phyloP scores from a whole-genome alignment of 2,113 vertebrate genomes.

The Condylura cristata region DNA sequence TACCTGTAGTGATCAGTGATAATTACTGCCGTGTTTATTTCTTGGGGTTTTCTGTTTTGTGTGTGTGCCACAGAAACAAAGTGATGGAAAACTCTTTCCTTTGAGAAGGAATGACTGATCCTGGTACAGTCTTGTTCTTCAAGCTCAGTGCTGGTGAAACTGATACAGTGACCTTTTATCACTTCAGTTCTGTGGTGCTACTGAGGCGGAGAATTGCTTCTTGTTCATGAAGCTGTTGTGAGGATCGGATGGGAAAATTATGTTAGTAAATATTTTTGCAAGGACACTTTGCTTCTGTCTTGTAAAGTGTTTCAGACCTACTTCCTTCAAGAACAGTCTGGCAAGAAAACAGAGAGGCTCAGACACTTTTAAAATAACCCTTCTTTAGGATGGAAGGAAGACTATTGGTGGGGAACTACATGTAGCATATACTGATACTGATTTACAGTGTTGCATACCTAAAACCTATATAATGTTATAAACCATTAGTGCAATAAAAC shows the following conservation, averaged over 20 bases:
- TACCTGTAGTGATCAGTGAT: conserved; percentile 1
- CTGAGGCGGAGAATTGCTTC: not conserved
- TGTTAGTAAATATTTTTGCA: conserved; percentile 13
- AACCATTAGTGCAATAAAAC: too few relatives aligned
- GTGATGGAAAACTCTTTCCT: not conserved
- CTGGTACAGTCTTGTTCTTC: conserved; percentile 3
- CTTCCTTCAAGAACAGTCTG: not conserved
- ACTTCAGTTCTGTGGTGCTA: conserved; percentile 8
- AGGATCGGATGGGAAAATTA: not conserved
- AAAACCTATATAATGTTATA: too few relatives aligned
- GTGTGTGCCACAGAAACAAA: not conserved
- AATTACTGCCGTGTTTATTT: conserved; percentile 27
- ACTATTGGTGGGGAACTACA: not conserved
- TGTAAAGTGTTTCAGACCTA: not conserved
- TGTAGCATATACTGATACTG: not conserved
- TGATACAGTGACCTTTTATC: not conserved
- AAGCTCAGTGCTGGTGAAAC: not conserved
- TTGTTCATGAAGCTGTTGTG: not conserved
- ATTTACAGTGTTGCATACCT: not conserved
- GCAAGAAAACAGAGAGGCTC: not conserved
- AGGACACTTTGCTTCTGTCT: not conserved
- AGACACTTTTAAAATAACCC: not conserved
- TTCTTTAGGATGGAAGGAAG: not conserved
- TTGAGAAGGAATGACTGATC: not conserved
- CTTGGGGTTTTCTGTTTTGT: not conserved